Evolutionary conservation across 2,113 vertebrate species (phyloP), one percentile per base, ranked within the genome.

Genomic region (Sinocyclocheilus anshuiensis): DNA sequence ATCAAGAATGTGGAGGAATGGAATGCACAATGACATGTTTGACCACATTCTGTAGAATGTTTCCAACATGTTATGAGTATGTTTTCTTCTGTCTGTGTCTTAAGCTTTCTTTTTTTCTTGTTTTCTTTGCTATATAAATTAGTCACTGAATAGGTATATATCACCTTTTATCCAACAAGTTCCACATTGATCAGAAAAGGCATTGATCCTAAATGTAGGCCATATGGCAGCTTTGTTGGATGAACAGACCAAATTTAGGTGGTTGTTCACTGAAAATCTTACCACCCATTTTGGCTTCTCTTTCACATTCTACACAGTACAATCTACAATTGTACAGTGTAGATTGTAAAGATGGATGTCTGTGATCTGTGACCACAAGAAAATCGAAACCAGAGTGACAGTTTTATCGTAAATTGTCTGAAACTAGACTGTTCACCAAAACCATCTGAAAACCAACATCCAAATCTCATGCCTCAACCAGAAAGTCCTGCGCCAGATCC

Each of bases 391-490:
- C 36, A 36, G 36, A 36, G 36, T 36, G 36, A 36, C 4, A 36
- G 36, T 36, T 45, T 45, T 45, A 45, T 45, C 10, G 48, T 13
- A 50, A 13, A 13, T 50, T 50, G 48, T 50, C 39, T 5, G 6
- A 45, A 45, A 45, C 45, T 45, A 45, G 45, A 45, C 45, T 45
- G 9, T 45, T 11, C 10, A 45, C 45, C 45, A 45, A 45, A 45
- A 45, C 45, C 1, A 45, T 12, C 48, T 50, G 48, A 50, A 50
- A 50, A 12, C 48, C 48, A 50, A 50, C 1, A 84, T 1, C 88
- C 92, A 16, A 95, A 95, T 83, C 91, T 92, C 0, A 90, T 92
- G 89, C 7, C 92, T 9, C 92, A 90, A 18, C 86, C 89, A 0
- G 91, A 93, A 1, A 93, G 93, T 42, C 92, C 89, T 7, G 39